Percentiles rank a stretch among this genome's conserved stretches.
phyloP scores from a whole-genome alignment of 2,797 vertebrate genomes.

The Ispidina picta region DNA sequence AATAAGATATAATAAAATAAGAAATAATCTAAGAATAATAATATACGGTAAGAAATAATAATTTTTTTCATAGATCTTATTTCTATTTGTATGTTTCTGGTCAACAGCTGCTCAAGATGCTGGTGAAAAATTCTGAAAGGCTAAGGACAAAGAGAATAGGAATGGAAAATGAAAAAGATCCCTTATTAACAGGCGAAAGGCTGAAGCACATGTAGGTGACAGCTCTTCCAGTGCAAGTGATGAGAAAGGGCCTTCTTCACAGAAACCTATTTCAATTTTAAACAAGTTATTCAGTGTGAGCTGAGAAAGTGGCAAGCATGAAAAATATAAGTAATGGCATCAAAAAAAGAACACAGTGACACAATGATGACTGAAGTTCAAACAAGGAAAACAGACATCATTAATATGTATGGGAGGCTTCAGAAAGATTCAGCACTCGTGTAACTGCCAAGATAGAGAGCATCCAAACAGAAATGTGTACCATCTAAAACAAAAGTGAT shows the following conservation, averaged over 20 bases:
- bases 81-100: not conserved
- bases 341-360: not conserved
- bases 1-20: no score
- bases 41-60: no score
- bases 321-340: not conserved
- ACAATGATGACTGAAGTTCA: not conserved
- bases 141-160: not conserved
- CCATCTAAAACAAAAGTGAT: not conserved
- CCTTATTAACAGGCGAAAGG: not conserved
- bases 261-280: not conserved
- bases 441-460: not conserved
- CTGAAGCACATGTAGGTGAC: not conserved
- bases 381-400: not conserved
- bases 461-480: not conserved
- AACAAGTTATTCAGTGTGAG: not conserved
- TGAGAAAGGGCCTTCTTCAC: not conserved
- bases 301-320: not conserved
- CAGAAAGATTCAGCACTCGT: not conserved
- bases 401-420: not conserved
- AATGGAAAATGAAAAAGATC: not conserved
- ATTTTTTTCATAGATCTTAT: not conserved
- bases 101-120: not conserved
- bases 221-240: not conserved
- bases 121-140: not conserved
- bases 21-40: no score